phyloP scores from a whole-genome alignment of 1,140 invertebrate species.

The Agrypnia vestita region DNA sequence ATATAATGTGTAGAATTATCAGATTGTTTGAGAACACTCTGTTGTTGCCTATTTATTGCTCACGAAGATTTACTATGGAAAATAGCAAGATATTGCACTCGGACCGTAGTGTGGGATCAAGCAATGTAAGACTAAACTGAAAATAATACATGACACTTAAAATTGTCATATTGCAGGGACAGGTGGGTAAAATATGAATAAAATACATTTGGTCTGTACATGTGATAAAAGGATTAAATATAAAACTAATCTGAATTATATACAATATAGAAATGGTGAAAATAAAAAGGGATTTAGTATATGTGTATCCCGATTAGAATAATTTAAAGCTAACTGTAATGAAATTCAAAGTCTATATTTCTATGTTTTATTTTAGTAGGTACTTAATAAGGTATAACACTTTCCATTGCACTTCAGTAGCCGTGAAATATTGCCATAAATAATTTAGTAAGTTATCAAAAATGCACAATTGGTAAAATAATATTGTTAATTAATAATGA shows the following conservation, averaged over 20 bases:
- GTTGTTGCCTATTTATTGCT: not conserved
- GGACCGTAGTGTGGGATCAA: too few relatives aligned
- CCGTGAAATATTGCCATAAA: slow-evolving; percentile 19
- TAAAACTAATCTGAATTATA: slow-evolving; percentile 18
- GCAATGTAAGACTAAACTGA: too few relatives aligned
- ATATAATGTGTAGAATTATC: too few relatives aligned
- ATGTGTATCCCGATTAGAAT: slow-evolving; percentile 15
- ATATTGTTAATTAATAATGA: slow-evolving; percentile 11
- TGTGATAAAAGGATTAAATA: slow-evolving; percentile 23
- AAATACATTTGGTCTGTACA: slow-evolving; percentile 37
- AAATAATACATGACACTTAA: too few relatives aligned
- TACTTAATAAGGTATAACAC: slow-evolving; percentile 11
- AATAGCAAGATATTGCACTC: too few relatives aligned
- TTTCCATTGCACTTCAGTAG: not conserved
- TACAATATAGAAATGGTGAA: slow-evolving; percentile 27
- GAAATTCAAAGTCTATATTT: slow-evolving; percentile 14
- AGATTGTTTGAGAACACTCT: too few relatives aligned
- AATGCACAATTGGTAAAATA: slow-evolving; percentile 19
- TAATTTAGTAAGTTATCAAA: slow-evolving; percentile 9
- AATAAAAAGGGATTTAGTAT: slow-evolving; percentile 5
- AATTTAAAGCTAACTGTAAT: slow-evolving; percentile 12
- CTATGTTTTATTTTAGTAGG: slow-evolving; percentile 20
- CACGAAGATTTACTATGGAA: not conserved
- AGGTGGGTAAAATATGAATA: too few relatives aligned
- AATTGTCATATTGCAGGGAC: too few relatives aligned